Conservation (phyloP, 2,888 invertebrate genomes). For the Agonopterix subpropinquella region DNA sequence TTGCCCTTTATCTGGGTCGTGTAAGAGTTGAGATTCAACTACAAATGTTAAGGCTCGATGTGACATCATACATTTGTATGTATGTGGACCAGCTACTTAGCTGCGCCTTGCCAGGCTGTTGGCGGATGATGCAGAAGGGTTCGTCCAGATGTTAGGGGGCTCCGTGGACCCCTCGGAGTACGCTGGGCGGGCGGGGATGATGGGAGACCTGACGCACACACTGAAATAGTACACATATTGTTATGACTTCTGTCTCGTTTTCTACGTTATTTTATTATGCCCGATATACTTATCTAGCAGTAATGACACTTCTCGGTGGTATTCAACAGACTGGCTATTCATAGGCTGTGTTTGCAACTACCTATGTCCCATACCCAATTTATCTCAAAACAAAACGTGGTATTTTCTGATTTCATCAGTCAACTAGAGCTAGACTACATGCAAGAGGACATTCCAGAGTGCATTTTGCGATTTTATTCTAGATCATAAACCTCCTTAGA, state of each 20-base stretch:
- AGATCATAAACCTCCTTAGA: too few species aligned
- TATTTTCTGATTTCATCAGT: too few species aligned
- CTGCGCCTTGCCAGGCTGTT: not conserved
- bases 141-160: constrained; percentile 80
- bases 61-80: too few species aligned
- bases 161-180: constrained; percentile 74
- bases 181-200: constrained; percentile 85
- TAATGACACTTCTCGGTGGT: not conserved
- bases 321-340: not conserved
- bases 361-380: not conserved
- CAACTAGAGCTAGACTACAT: too few species aligned
- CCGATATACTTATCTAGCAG: not conserved
- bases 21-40: too few species aligned
- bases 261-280: not conserved
- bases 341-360: not conserved
- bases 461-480: too few species aligned
- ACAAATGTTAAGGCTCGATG: too few species aligned
- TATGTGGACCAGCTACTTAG: not conserved
- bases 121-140: constrained; percentile 64
- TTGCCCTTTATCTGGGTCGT: too few species aligned
- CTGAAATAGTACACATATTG: constrained; percentile 48
- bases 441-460: too few species aligned
- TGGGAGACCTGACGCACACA: constrained; percentile 88
- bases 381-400: too few species aligned
- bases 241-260: not conserved